Evolutionary conservation across 2,113 vertebrate species (phyloP), one percentile per base, ranked within the genome.

Genomic region (Otocyon megalotis): DNA sequence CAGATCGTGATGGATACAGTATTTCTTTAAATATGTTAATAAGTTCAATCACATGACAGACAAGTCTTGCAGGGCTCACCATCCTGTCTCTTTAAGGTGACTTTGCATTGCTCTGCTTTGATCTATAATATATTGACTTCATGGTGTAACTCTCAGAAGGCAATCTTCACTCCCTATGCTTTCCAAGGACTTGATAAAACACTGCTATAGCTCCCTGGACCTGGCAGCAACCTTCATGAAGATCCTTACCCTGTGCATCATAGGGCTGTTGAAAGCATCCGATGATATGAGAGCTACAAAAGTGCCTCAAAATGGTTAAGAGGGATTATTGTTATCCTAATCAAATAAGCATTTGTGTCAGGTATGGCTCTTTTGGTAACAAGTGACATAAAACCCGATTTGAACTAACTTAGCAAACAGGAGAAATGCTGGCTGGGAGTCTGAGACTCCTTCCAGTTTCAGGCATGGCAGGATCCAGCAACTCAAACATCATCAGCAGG

Each of bases 71-170:
- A 53, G 58, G 74, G 53, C 35, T 81, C 19, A 35, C 84, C 93
- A 84, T 74, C 48, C 48, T 89, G 35, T 63, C 77, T 89, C 88
- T 87, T 87, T 76, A 95, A 94, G 90, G 90, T 80, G 88, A 96
- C 76, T 95, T 88, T 95, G 84, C 37, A 14, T 60, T 58, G 63
- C 91, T 93, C 82, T 76, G 80, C 88, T 96, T 97, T 95, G 69
- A 97, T 90, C 94, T 92, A 90, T 95, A 96, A 96, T 96, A 93
- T 93, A 97, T 76, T 94, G 93, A 96, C 96, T 93, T 90, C 62
- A 58, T 60, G 67, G 58, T 93, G 87, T 92, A 82, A 67, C 58
- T 96, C 90, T 96, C 94, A 76, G 60, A 82, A 96, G 69, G 84
- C 76, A 83, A 84, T 30, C 94, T 88, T 63, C 53, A 60, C 43